Evolutionary conservation across 1,140 invertebrate species (phyloP).

Genomic region (Ceratosolen fusciceps): DNA sequence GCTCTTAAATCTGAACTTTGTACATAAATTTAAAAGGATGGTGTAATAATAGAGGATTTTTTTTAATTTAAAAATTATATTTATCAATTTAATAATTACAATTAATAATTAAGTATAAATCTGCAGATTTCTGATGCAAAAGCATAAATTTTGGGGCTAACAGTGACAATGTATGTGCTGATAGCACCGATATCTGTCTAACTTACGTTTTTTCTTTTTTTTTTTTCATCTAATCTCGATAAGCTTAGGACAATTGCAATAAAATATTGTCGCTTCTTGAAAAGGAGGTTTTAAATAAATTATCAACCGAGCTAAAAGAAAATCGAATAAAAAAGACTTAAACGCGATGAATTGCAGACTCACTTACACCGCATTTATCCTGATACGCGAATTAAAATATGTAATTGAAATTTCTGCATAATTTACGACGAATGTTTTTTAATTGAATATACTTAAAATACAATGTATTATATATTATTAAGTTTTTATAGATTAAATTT

Average conservation of each 20-base stretch:
- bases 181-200: conserved; percentile 44
- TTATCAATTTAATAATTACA: too few species aligned
- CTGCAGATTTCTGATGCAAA: conserved; percentile 37
- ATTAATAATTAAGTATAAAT: too few species aligned
- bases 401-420: not conserved
- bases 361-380: conserved; percentile 23
- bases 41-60: too few species aligned
- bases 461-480: too few species aligned
- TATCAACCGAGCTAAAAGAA: conserved; percentile 36
- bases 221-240: conserved; percentile 48
- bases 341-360: conserved; percentile 27
- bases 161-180: conserved; percentile 43
- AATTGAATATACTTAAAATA: too few species aligned
- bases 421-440: not conserved
- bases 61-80: too few species aligned
- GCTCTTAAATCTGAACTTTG: too few species aligned
- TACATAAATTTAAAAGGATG: too few species aligned
- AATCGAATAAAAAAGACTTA: not conserved
- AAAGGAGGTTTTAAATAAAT: conserved; percentile 49
- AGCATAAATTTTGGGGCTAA: conserved; percentile 41
- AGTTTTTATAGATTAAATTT: too few species aligned
- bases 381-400: conserved; percentile 2
- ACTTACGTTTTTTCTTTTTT: conserved; percentile 49
- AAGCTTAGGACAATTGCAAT: conserved; percentile 41
- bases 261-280: conserved; percentile 41